phyloP scores from a whole-genome alignment of 2,113 vertebrate genomes.

The Potamarius usumacintae region DNA sequence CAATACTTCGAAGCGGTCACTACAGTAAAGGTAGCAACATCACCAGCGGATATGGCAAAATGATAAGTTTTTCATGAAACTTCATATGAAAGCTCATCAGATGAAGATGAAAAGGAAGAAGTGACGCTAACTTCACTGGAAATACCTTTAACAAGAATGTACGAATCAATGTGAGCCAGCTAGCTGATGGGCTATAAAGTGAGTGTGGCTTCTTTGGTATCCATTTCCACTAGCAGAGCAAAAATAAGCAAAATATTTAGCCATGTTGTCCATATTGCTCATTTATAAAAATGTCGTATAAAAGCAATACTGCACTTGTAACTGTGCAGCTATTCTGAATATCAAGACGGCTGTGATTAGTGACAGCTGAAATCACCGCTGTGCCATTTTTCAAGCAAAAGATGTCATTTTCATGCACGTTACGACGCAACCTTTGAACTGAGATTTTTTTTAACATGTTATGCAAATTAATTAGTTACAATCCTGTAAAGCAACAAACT shows the following conservation, averaged over 20 bases:
- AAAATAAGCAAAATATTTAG: not conserved
- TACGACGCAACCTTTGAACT: too few species aligned
- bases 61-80: not conserved
- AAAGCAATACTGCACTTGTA: not conserved
- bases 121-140: not conserved
- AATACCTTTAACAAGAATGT: not conserved
- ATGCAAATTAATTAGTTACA: too few species aligned
- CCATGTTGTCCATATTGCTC: not conserved
- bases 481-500: too few species aligned
- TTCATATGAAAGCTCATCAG: too few species aligned
- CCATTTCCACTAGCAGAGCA: not conserved
- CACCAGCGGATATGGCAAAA: not conserved
- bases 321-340: not conserved
- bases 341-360: too few species aligned
- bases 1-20: too few species aligned
- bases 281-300: not conserved
- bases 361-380: too few species aligned
- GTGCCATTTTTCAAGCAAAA: too few species aligned
- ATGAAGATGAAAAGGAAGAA: too few species aligned
- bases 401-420: too few species aligned
- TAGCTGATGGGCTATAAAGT: not conserved
- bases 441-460: too few species aligned
- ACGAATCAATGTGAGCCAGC: not conserved
- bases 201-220: not conserved
- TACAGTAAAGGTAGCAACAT: not conserved